Conservation (phyloP, 2,113 vertebrate species). For the Boulengeromyrus knoepffleri region DNA sequence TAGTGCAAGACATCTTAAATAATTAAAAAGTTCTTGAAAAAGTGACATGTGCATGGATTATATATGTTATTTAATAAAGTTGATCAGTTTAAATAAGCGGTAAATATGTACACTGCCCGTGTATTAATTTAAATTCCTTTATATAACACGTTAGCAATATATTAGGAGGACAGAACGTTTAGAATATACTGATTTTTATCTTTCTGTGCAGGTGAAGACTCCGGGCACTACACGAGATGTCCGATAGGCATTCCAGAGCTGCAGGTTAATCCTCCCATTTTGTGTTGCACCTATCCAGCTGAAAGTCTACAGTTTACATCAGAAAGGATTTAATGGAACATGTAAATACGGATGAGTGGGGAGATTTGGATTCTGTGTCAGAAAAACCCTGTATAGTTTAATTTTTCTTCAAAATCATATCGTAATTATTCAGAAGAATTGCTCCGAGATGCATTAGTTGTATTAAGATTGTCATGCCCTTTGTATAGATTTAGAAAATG, state of each 20-base stretch:
- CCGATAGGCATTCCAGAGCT: background rate
- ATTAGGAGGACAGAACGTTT: background rate
- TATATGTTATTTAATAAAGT: background rate
- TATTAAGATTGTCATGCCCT: background rate
- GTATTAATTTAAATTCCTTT: background rate
- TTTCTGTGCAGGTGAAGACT: background rate
- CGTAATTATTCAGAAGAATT: background rate
- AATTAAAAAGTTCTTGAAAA: too few relatives aligned
- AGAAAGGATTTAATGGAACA: background rate
- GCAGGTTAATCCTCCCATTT: background rate
- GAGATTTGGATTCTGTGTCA: background rate
- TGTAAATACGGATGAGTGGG: background rate
- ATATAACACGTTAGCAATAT: background rate
- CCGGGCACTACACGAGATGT: background rate
- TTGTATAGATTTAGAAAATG: background rate
- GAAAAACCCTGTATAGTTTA: background rate
- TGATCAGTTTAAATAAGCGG: background rate
- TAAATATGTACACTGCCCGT: background rate
- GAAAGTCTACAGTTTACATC: background rate
- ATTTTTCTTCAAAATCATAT: background rate
- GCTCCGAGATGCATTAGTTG: background rate
- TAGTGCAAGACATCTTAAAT: too few relatives aligned
- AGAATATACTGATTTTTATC: background rate
- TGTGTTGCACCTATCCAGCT: background rate
- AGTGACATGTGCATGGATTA: too few relatives aligned